Evolutionary conservation across 2,888 invertebrate species (phyloP), one percentile per base, ranked within the genome.

Genomic region (Lepidochrysops patricia): DNA sequence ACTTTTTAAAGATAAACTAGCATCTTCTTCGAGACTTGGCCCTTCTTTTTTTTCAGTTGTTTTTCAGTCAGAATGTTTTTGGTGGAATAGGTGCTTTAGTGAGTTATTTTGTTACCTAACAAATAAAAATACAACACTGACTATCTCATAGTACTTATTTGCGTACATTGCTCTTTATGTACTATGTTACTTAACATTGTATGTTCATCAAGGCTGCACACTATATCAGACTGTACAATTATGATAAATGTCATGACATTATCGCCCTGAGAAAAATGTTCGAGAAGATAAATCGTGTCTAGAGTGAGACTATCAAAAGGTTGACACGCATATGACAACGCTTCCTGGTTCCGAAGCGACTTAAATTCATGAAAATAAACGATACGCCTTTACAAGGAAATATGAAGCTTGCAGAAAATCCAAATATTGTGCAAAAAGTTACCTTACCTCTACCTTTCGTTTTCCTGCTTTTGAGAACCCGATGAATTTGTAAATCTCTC

Each of bases 161-260:
- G 2, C 2, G 9, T 19, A 19, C 43, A 19, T 9, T 43, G 23
- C 19, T 43, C 12, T 43, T 43, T 23, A 43, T 43, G 19, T 19
- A 43, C 43, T 19, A n/a, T 23, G 19, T 6, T 43, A 1, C 9
- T 43, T n/a, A n/a, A 43, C 43, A 43, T 0, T 43, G 43, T 43
- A 43, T n/a, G n/a, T 35, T 35, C 19, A 43, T 43, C 43, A 43
- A 43, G 43, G 43, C 43, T 43, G 9, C 43, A 29, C 9, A 29
- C 5, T 43, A 4, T 43, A 43, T 19, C 43, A 23, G 43, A 23
- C 19, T 43, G 9, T 43, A 43, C 43, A 43, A 43, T 43, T 43
- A 43, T 43, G 43, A 43, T 19, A 43, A 43, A 43, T 43, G 43
- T 43, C 43, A 43, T 43, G 43, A 43, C 43, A 43, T 43, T 43